Base-by-base conservation (phyloP, 2,888 invertebrate species). In the Omphaloscelis lunosa region DNA sequence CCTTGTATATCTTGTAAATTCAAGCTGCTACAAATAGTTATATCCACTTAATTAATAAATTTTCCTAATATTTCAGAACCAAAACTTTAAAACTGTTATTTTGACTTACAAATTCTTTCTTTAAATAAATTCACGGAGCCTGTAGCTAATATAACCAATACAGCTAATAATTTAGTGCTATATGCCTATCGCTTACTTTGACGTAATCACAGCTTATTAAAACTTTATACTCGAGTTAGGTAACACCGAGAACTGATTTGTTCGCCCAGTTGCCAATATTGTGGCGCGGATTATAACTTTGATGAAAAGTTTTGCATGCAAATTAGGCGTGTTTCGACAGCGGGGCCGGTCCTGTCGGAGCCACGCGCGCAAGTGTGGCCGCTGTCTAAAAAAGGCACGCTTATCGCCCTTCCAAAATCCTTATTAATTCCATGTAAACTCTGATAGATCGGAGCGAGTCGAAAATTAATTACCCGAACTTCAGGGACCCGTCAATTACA, bases 401-500 rank as follows among this genome's bases (percentile, higher is more conserved):
- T 80, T 83, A 82, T 86, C 75, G 77, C 72, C 79, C 67, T 83
- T 77, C 65, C 48, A 61, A 79, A 88, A 89, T 82, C 88, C 74
- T 84, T 86, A 86, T 89, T 86, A 88, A 88, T 88, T 88, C 88
- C 88, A 86, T 89, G 88, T 89, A 89, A 92, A 91, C 89, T 92
- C 83, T 86, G 89, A 92, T 91, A 91, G 91, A 93, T 91, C 85
- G 90, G 81, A 83, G 85, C 84, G 89, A 89, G 87, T 90, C 86
- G 89, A 89, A 93, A 93, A 94, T 94, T 93, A 93, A 94, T 94
- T 93, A 93, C 91, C 88, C 88, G 77, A 92, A 92, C 92, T 93
- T 93, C 85, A 88, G 90, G 89, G 90, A 89, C 89, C 91, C 91
- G 92, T 93, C 93, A 91, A 91, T 94, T 93, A 92, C 91, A 93